Evolutionary conservation across 2,113 vertebrate genomes (phyloP).

Genomic region (Hirundichthys speculiger): DNA sequence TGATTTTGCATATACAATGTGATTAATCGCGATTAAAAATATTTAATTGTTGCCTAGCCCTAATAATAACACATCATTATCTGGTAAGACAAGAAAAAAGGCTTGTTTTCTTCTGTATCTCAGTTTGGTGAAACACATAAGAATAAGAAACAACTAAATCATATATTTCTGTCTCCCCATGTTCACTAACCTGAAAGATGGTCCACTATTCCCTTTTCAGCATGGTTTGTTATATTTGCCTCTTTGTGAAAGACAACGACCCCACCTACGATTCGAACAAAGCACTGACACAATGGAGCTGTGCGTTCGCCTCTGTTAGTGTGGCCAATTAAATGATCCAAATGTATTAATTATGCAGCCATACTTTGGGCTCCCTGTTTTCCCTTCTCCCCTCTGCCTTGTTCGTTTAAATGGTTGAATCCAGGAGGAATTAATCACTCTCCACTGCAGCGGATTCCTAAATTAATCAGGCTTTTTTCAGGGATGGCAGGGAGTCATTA

Average conservation of each 20-base stretch:
- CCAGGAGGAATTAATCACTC: conserved; percentile 78
- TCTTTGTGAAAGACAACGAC: conserved; percentile 47
- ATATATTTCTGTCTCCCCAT: conserved; percentile 58
- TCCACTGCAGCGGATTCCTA: conserved; percentile 63
- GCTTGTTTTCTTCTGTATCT: conserved; percentile 38
- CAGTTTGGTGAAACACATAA: conserved; percentile 51
- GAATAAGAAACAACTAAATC: conserved; percentile 68
- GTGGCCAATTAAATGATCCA: conserved; percentile 73
- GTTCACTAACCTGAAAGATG: conserved; percentile 54
- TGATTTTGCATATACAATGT: too few species aligned
- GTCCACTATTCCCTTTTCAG: conserved; percentile 47
- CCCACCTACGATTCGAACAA: conserved; percentile 65
- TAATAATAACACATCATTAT: too few species aligned
- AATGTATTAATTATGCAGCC: conserved; percentile 75
- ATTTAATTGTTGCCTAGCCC: too few species aligned
- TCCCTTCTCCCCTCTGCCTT: conserved; percentile 56
- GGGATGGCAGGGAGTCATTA: conserved; percentile 70
- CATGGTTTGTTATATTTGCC: conserved; percentile 61
- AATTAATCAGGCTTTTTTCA: conserved; percentile 78
- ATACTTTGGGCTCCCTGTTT: conserved; percentile 64
- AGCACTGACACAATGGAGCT: conserved; percentile 57
- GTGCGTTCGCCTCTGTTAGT: conserved; percentile 51
- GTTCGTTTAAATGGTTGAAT: conserved; percentile 72
- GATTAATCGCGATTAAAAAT: too few species aligned
- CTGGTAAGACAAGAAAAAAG: conserved; percentile 14